Evolutionary conservation across 2,797 vertebrate species (phyloP), one percentile per base, ranked within the genome.

Genomic region (Falco novaeseelandiae): DNA sequence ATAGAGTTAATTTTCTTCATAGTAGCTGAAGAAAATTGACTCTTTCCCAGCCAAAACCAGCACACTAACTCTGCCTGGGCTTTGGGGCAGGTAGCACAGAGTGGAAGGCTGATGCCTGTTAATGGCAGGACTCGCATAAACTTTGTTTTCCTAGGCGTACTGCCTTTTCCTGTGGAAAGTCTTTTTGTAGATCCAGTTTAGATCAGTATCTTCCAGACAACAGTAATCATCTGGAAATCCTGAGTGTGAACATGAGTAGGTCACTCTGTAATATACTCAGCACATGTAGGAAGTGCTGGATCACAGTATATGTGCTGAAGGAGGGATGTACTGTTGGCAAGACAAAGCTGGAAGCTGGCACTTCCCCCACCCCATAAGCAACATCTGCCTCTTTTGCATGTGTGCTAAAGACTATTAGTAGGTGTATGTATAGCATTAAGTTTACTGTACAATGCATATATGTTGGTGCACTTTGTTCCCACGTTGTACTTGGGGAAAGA

Each of bases 111-210:
- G n/a, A 21, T 77, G 34, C 20, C 8, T 66, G 6, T 30, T 72
- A 44, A 14, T 9, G 3, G n/a, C 16, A 62, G 54, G 44, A 59
- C 11, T 58, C 26, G 0, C 5, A 10, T 34, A 52, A 76, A 16
- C 25, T 46, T 0, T 1, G 3, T n/a, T 85, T 80, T 46, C 4
- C 16, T 71, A 7, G 30, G 4, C 12, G 2, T 44, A 5, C 14
- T 52, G 9, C 51, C 23, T 62, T 69, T 48, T 76, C 62, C 30
- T 58, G 13, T 29, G 30, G 36, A 30, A 76, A 74, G 12, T 42
- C 19, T 48, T 3, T 40, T 63, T 30, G 16, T 21, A 58, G 32
- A n/a, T 61, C 17, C 19, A 57, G 1, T n/a, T 32, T 25, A 90
- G 69, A n/a, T n/a, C 14, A 44, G 8, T 87, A 17, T 83, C 5